Evolutionary conservation across 2,113 vertebrate genomes (phyloP).

Genomic region (Nannobrachium achirus): DNA sequence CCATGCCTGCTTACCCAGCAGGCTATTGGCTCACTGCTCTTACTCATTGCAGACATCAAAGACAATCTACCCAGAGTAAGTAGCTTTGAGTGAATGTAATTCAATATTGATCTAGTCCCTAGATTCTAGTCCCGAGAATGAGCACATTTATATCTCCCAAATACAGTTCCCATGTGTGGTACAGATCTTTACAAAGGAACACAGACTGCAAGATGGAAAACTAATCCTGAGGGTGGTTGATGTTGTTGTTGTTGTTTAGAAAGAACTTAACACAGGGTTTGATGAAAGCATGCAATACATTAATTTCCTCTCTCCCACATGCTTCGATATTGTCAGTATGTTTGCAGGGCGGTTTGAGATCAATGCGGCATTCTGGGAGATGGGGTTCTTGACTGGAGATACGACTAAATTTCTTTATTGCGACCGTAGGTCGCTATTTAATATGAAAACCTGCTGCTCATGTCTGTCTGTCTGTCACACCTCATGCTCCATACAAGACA

Average conservation of each 20-base stretch:
- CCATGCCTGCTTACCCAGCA: slow-evolving; percentile 35
- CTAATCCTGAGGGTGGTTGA: slow-evolving; percentile 36
- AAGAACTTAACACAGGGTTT: slow-evolving; percentile 10
- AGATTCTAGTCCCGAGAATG: too few species aligned
- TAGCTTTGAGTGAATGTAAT: slow-evolving; percentile 53
- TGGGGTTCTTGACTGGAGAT: too few species aligned
- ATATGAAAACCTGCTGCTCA: too few species aligned
- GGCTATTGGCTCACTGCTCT: slow-evolving; percentile 50
- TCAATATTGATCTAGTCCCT: slow-evolving; percentile 29
- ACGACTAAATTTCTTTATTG: too few species aligned
- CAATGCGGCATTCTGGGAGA: too few species aligned
- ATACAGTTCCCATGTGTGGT: slow-evolving; percentile 20
- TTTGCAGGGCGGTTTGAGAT: background rate
- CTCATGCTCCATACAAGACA: too few species aligned
- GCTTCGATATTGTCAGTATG: background rate
- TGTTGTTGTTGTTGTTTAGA: slow-evolving; percentile 21
- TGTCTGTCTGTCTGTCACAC: too few species aligned
- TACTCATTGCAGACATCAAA: slow-evolving; percentile 64
- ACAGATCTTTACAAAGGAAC: slow-evolving; percentile 43
- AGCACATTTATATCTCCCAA: slow-evolving; percentile 55
- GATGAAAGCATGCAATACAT: slow-evolving; percentile 9
- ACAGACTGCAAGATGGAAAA: slow-evolving; percentile 33
- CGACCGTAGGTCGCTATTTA: too few species aligned
- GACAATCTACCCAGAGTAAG: slow-evolving; percentile 43
- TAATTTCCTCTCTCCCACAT: background rate